Percentiles rank a stretch among this genome's conserved stretches.
Conservation (phyloP, 1,140 invertebrate genomes). For the Drosophila dunni region DNA sequence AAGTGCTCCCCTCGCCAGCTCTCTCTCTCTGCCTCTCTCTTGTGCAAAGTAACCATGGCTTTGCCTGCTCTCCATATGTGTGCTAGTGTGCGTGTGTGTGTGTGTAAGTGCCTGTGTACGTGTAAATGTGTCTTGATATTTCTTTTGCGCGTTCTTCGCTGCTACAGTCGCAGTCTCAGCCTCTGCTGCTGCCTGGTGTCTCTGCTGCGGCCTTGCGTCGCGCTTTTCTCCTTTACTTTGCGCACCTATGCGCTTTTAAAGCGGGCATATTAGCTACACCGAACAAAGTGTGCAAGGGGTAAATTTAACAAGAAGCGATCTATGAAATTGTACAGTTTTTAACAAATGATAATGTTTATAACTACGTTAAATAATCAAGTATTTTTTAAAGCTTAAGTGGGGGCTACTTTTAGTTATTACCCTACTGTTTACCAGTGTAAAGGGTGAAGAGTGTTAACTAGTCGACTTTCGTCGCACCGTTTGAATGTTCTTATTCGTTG, state of each 20-base stretch:
- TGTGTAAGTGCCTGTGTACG: neutral
- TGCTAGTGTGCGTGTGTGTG: neutral
- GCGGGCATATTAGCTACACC: slow-evolving; percentile 30
- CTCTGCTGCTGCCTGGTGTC: slow-evolving; percentile 32
- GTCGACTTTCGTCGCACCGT: neutral
- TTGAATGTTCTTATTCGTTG: slow-evolving; percentile 36
- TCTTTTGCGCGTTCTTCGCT: slow-evolving; percentile 50
- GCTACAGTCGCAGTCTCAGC: slow-evolving; percentile 31
- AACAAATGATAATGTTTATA: neutral
- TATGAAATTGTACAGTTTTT: neutral
- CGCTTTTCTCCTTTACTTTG: slow-evolving; percentile 55
- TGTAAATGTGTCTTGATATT: slow-evolving; percentile 40
- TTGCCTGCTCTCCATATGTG: slow-evolving; percentile 9
- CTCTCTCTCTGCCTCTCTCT: neutral
- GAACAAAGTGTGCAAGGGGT: slow-evolving; percentile 5
- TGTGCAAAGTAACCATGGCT: slow-evolving; percentile 33
- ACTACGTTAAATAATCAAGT: neutral
- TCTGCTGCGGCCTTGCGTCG: slow-evolving; percentile 54
- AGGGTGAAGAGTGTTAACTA: neutral
- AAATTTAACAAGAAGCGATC: neutral
- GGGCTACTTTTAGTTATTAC: neutral
- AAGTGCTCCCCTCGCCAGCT: neutral
- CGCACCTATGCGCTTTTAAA: slow-evolving; percentile 27
- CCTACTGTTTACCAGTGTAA: neutral
- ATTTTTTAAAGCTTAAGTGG: no score